These are phyloP conservation scores for Myoxocephalus aenaeus DNA, from an alignment of 2,797 vertebrate genomes.

Conservation along the genomic window DNA sequence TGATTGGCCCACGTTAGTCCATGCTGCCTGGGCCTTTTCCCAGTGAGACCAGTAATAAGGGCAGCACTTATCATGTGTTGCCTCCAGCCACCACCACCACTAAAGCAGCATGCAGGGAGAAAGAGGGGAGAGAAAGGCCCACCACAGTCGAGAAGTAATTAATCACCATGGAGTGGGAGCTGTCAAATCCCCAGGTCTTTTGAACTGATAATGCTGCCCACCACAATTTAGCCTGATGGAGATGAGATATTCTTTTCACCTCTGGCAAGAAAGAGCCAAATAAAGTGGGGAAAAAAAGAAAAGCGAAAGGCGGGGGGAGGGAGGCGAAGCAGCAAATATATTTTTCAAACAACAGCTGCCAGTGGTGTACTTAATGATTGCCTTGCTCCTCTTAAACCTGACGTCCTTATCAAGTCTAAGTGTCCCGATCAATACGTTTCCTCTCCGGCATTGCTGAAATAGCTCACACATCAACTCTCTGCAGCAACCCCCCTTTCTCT, in stretches of 20 bases:
- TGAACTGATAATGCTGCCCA: conserved; percentile 97
- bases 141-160: conserved; percentile 97
- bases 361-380: conserved; percentile 86
- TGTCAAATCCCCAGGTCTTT: conserved; percentile 97
- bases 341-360: conserved; percentile 86
- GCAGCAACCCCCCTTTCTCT: conserved; percentile 4
- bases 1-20: conserved; percentile 71
- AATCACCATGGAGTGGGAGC: conserved; percentile 97
- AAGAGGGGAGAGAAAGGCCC: conserved; percentile 91
- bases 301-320: conserved; percentile 11
- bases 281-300: conserved; percentile 59
- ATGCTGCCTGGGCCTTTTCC: conserved; percentile 89
- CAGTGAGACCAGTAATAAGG: conserved; percentile 95
- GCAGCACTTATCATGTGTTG: conserved; percentile 93
- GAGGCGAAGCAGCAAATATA: conserved; percentile 74
- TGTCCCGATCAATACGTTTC: conserved; percentile 83
- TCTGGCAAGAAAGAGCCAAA: conserved; percentile 87
- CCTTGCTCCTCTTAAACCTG: conserved; percentile 86
- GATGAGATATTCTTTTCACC: conserved; percentile 96
- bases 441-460: conserved; percentile 80
- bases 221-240: conserved; percentile 97
- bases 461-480: conserved; percentile 64
- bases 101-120: conserved; percentile 76
- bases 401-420: conserved; percentile 84
- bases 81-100: conserved; percentile 91